Evolutionary conservation across 2,888 invertebrate genomes (phyloP).

Genomic region (Lissocephala sabroskyi): DNA sequence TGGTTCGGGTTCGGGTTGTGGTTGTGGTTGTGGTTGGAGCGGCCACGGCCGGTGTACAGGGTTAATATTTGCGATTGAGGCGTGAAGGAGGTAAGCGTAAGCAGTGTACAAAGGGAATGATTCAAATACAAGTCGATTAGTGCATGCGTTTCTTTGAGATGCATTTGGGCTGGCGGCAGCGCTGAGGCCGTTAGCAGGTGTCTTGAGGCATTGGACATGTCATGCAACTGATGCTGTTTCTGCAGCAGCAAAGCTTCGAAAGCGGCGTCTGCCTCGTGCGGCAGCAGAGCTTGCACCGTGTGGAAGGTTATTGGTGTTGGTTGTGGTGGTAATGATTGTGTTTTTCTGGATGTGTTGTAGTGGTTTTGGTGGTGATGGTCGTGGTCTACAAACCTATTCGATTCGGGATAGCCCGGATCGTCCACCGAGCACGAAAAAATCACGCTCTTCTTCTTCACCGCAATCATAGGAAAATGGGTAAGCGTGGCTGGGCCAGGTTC

Average conservation of each 20-base stretch:
- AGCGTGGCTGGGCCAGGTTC: conserved; percentile 89
- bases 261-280: conserved; percentile 64
- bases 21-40: conserved; percentile 13
- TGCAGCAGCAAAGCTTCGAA: conserved; percentile 63
- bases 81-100: conserved; percentile 66
- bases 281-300: conserved; percentile 60
- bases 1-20: conserved; percentile 15
- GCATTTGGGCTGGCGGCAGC: too few relatives aligned
- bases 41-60: conserved; percentile 49
- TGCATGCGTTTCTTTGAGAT: conserved; percentile 68
- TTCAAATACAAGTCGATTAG: conserved; percentile 67
- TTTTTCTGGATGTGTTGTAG: too few relatives aligned
- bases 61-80: conserved; percentile 69
- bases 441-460: conserved; percentile 87
- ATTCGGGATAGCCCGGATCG: conserved; percentile 86
- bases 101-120: conserved; percentile 67
- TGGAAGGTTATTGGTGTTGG: conserved; percentile 48
- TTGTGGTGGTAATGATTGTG: conserved; percentile 24
- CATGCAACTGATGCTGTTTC: conserved; percentile 42
- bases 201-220: too few relatives aligned
- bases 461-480: conserved; percentile 81
- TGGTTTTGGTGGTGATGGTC: too few relatives aligned
- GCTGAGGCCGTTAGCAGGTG: too few relatives aligned
- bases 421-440: conserved; percentile 88
- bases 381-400: conserved; percentile 69